A percentile compares a stretch with the other conserved stretches of the same genome.
These are phyloP conservation scores for Dendronephthya gigantea DNA, from an alignment of 64 coral and sea anemone genomes.

Conservation along the genomic window DNA sequence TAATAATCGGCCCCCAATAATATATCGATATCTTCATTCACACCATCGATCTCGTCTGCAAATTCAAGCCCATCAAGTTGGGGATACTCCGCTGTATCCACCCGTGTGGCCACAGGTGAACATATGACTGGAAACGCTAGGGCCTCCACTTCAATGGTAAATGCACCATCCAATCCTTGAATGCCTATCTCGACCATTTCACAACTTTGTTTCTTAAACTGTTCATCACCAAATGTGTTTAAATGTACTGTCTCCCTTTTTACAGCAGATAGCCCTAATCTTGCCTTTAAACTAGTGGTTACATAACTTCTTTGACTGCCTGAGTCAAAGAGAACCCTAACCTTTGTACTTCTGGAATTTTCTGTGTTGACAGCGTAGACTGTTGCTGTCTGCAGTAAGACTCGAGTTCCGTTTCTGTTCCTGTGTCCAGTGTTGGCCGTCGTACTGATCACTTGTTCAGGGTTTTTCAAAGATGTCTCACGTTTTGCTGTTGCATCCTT, in stretches of 20 bases:
- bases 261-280: slow-evolving; percentile 17
- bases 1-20: slow-evolving; percentile 54
- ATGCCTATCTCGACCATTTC: slow-evolving; percentile 23
- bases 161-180: slow-evolving; percentile 18
- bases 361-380: slow-evolving; percentile 8
- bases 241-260: slow-evolving; percentile 9
- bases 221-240: slow-evolving; percentile 38
- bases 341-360: neutral
- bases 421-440: slow-evolving; percentile 5
- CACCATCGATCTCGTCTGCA: slow-evolving; percentile 22
- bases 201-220: slow-evolving; percentile 40
- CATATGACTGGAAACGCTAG: slow-evolving; percentile 35
- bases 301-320: slow-evolving; percentile 34
- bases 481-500: neutral
- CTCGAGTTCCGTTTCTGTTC: neutral
- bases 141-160: slow-evolving; percentile 14
- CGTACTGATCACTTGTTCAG: neutral
- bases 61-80: slow-evolving; percentile 30
- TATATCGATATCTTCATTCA: slow-evolving; percentile 22
- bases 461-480: no score
- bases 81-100: slow-evolving; percentile 12
- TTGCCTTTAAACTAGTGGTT: neutral
- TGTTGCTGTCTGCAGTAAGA: slow-evolving; percentile 28
- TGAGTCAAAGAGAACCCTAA: slow-evolving; percentile 26
- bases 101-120: slow-evolving; percentile 17